phyloP scores from a whole-genome alignment of 35 echinoderm and acorn worm species.

The Patiria miniata region DNA sequence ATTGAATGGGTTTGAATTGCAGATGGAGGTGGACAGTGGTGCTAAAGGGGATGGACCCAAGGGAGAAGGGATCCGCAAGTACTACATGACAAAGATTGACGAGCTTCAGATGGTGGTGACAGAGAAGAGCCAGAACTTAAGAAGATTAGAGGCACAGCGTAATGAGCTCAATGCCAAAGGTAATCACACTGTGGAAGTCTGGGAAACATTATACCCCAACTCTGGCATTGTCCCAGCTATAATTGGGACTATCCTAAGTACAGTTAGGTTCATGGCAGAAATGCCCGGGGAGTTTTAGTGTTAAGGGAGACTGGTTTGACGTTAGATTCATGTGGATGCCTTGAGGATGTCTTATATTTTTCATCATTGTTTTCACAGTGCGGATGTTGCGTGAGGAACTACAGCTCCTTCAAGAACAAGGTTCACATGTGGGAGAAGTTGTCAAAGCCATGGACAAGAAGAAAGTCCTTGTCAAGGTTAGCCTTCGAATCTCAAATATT shows the following conservation, averaged over 20 bases:
- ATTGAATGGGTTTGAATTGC: not conserved
- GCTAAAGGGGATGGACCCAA: conserved; percentile 52
- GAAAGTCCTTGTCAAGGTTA: conserved; percentile 92
- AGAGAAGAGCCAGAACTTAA: conserved; percentile 91
- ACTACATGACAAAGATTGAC: conserved; percentile 95
- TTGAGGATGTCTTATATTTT: too few species aligned
- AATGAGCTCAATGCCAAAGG: conserved; percentile 99
- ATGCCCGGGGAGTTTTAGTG: too few species aligned
- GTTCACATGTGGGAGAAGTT: conserved; percentile 97
- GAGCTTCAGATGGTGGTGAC: conserved; percentile 97
- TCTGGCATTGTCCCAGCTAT: too few species aligned
- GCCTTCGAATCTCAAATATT: too few species aligned
- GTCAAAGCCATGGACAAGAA: conserved; percentile 99
- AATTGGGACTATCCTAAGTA: too few species aligned
- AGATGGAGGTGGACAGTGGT: conserved; percentile 80
- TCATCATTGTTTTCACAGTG: conserved; percentile 57
- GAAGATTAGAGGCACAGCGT: conserved; percentile 95
- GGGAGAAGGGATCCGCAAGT: conserved; percentile 81
- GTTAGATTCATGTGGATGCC: too few species aligned
- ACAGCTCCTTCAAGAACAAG: conserved; percentile 97
- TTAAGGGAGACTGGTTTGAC: too few species aligned
- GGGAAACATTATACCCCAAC: too few species aligned
- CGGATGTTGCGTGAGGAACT: conserved; percentile 97
- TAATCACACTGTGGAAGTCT: too few species aligned
- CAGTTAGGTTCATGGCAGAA: too few species aligned